Evolutionary conservation across 2,888 invertebrate species (phyloP).

Genomic region (Blera fallax): DNA sequence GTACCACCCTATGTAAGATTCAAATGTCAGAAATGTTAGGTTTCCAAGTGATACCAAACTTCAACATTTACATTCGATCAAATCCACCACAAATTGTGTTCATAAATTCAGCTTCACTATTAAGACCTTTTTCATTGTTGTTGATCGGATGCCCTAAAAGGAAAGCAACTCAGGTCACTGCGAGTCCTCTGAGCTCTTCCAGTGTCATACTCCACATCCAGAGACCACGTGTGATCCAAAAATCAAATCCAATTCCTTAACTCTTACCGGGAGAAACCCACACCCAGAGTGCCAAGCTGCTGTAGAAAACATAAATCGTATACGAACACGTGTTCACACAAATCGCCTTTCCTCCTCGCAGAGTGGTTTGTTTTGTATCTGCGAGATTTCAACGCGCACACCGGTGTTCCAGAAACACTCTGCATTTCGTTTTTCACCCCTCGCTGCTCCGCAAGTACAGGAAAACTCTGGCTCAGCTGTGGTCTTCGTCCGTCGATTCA

Average conservation of each 20-base stretch:
- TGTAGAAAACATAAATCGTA: slow-evolving; percentile 30
- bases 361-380: slow-evolving; percentile 46
- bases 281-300: slow-evolving; percentile 12
- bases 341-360: slow-evolving; percentile 34
- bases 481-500: slow-evolving; percentile 48
- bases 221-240: slow-evolving; percentile 17
- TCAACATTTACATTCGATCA: too few species aligned
- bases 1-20: too few species aligned
- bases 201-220: background rate
- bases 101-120: slow-evolving; percentile 5
- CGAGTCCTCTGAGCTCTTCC: background rate
- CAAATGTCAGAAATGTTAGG: too few species aligned
- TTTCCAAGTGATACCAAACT: too few species aligned
- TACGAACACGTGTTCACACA: slow-evolving; percentile 62
- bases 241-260: slow-evolving; percentile 6
- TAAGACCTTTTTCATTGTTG: slow-evolving; percentile 15
- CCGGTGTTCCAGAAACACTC: slow-evolving; percentile 57
- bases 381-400: slow-evolving; percentile 41
- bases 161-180: slow-evolving; percentile 11
- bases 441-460: background rate
- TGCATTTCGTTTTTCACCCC: slow-evolving; percentile 14
- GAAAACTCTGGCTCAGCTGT: slow-evolving; percentile 49
- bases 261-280: slow-evolving; percentile 35
- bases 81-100: too few species aligned
- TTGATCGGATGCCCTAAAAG: slow-evolving; percentile 15